phyloP scores from a whole-genome alignment of 2,113 vertebrate species.

The Odocoileus hemionus region DNA sequence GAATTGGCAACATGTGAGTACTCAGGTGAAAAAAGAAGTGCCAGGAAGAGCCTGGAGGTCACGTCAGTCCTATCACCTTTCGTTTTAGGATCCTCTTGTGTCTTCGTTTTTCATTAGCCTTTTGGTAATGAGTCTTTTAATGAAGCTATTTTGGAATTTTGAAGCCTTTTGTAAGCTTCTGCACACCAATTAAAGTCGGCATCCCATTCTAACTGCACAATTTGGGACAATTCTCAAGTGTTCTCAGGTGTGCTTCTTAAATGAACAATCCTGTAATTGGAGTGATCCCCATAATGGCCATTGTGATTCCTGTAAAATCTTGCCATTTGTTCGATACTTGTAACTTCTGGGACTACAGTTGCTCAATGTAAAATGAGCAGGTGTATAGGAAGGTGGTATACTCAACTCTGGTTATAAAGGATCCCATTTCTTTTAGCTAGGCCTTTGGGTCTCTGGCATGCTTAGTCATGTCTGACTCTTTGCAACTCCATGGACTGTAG shows the following conservation, averaged over 20 bases:
- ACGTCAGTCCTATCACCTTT: not conserved
- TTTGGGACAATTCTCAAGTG: not conserved
- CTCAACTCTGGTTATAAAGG: not conserved
- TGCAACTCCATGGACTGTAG: not conserved
- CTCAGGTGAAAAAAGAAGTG: not conserved
- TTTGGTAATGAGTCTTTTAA: not conserved
- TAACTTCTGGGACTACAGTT: not conserved
- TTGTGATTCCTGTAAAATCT: not conserved
- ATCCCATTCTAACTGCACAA: not conserved
- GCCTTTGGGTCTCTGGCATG: not conserved
- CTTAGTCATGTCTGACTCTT: not conserved
- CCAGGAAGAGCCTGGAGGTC: not conserved
- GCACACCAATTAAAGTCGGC: not conserved
- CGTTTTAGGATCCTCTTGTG: not conserved
- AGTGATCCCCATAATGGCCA: not conserved
- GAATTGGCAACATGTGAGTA: not conserved
- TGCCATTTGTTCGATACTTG: not conserved
- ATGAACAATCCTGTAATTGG: not conserved
- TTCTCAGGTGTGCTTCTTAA: not conserved
- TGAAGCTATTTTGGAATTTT: not conserved
- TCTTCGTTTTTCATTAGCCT: not conserved
- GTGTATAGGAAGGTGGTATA: not conserved
- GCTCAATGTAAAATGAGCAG: not conserved
- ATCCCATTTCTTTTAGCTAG: not conserved
- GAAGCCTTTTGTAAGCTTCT: not conserved